Base-by-base conservation (phyloP, 2,888 invertebrate species). In the Copidosoma aretas region DNA sequence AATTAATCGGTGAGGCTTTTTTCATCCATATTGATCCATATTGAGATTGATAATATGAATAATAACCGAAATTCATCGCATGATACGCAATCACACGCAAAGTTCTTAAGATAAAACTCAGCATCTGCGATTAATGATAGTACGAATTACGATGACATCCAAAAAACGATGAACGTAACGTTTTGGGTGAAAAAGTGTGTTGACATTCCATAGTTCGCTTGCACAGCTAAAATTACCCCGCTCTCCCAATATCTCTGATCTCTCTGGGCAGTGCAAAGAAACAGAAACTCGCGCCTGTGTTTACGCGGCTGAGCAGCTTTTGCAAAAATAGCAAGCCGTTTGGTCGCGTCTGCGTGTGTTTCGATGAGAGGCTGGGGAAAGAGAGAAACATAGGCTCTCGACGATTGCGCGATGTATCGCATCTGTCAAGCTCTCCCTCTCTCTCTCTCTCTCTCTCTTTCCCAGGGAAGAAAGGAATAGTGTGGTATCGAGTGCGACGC, bases 251-350 rank as follows among this genome's bases (percentile, higher is more conserved):
- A 56, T 17, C 52, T n/a, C n/a, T n/a, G n/a, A n/a, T 19, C 53
- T 24, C 25, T 32, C 32, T 32, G 32, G 32, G 8, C 32, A 32
- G 12, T 17, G n/a, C 21, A 1, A 43, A 54, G 22, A 56, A 39
- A 54, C 39, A n/a, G 1, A 41, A 32, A 32, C 21, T 57, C 8
- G 51, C 56, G 32, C 32, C 3, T 32, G 3, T 32, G 54, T 66
- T 61, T 60, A 60, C 56, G 49, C 49, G 56, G 49, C n/a, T 54
- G 32, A 66, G 25, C 58, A 52, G 53, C 60, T 60, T 66, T 66
- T 39, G 53, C 56, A 60, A 66, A 66, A 66, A 61, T 66, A 66
- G 60, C 15, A 15, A 24, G 22, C 1, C n/a, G n/a, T 14, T 59
- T 3, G 4, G 43, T 17, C 12, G 43, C 3, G 15, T 46, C 12